Evolutionary conservation across 2,888 invertebrate species (phyloP).

Genomic region (Agrotis ipsilon): DNA sequence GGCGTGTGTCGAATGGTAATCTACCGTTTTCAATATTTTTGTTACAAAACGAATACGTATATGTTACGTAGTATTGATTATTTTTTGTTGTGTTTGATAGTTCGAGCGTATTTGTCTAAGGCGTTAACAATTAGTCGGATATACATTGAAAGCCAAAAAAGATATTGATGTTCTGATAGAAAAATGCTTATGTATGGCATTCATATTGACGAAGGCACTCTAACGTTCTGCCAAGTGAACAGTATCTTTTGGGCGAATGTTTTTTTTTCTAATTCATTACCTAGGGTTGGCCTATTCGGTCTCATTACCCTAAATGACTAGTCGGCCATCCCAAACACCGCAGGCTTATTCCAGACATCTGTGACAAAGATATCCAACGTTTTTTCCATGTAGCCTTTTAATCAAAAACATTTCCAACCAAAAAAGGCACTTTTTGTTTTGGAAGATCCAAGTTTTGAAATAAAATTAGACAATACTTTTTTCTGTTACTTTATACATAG

Average conservation of each 20-base stretch:
- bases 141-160: neutral
- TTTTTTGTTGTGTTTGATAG: conserved; percentile 29
- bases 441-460: conserved; percentile 16
- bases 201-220: neutral
- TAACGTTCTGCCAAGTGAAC: neutral
- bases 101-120: conserved; percentile 15
- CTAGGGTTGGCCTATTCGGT: neutral
- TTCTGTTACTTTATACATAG: conserved; percentile 40
- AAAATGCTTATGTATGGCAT: neutral
- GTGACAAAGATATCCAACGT: neutral
- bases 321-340: conserved; percentile 2
- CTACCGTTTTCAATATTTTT: conserved; percentile 83
- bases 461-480: conserved; percentile 32
- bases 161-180: conserved; percentile 1
- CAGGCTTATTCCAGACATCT: conserved; percentile 5
- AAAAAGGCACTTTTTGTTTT: conserved; percentile 27
- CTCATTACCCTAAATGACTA: conserved; percentile 5
- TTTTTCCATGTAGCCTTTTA: conserved; percentile 18
- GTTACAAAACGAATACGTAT: conserved; percentile 76
- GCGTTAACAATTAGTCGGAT: conserved; percentile 5
- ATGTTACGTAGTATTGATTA: conserved; percentile 68
- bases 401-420: conserved; percentile 9
- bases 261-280: conserved; percentile 5
- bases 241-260: neutral
- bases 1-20: conserved; percentile 83